These are phyloP conservation scores for Micropoecilia bifurca DNA, from an alignment of 2,797 vertebrate species.

Conservation along the genomic window DNA sequence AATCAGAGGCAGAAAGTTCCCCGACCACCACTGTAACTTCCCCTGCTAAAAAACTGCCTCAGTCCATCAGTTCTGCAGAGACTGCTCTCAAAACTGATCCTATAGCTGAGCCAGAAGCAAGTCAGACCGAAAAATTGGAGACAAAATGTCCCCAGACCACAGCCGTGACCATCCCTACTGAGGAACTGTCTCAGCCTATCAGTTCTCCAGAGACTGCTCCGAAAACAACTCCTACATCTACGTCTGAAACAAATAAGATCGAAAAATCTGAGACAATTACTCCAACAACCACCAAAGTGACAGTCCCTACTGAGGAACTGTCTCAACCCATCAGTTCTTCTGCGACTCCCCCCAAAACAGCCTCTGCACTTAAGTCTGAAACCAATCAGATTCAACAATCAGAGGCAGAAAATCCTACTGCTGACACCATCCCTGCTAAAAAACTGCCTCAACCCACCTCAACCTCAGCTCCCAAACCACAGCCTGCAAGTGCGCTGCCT, in stretches of 20 bases:
- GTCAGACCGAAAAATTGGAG: conserved; percentile 18
- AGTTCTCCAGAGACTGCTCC: conserved; percentile 42
- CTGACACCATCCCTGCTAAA: neutral
- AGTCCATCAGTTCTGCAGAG: conserved; percentile 32
- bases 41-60: conserved; percentile 11
- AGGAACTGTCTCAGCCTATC: conserved; percentile 20
- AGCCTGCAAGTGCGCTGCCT: conserved; percentile 9
- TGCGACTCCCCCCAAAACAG: conserved; percentile 22
- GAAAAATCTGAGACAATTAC: neutral
- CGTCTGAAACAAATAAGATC: conserved; percentile 16
- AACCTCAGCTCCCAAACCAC: conserved; percentile 33
- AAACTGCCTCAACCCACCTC: conserved; percentile 21
- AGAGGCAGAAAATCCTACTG: neutral
- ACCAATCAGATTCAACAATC: conserved; percentile 22
- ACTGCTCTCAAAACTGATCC: conserved; percentile 14
- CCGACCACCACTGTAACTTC: too few species aligned
- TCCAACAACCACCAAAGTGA: rapidly evolving
- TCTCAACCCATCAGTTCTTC: conserved; percentile 43
- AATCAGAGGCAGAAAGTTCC: neutral
- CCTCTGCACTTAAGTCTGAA: neutral
- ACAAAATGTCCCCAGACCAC: neutral
- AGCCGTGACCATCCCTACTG: neutral
- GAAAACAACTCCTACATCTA: conserved; percentile 7
- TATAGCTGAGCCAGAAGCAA: conserved; percentile 6
- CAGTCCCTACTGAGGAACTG: neutral